Base-by-base conservation (phyloP, 2,888 invertebrate genomes). In the Troides helena region DNA sequence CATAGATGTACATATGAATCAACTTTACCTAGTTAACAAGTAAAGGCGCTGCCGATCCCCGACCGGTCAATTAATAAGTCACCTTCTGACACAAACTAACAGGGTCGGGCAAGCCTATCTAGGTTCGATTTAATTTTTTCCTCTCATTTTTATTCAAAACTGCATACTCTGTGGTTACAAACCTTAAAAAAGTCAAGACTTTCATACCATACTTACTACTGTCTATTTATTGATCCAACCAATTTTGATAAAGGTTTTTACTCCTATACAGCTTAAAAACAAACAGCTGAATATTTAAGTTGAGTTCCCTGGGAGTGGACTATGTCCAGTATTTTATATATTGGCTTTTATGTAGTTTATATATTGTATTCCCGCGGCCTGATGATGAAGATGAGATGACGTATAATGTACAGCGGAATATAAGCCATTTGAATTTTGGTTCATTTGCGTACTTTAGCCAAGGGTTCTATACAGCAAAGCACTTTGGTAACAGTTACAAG, bases 41-140 rank as follows among this genome's bases (percentile, higher is more conserved):
- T 64, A 67, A 66, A 67, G 70, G 70, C 67, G 63, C 58, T 67
- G 70, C 67, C 70, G 62, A 70, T 62, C 70, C 70, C 62, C 21
- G 23, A 68, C 70, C 43, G 43, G 67, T 70, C 67, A 56, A 70
- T 67, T 70, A 70, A 70, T 64, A 64, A 67, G n/a, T 50, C 46
- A 69, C 62, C 70, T 67, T 67, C 70, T 66, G 23, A 63, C 62
- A 30, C 57, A 62, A 68, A 39, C 60, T n/a, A 64, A 63, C 63
- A 56, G 56, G 67, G 67, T 56, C 58, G 17, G 59, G n/a, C 57
- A 6, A 43, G 43, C 57, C 6, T 17, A 70, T 70, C 58, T 63
- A 21, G 36, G 58, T 58, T 56, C 23, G n/a, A 50, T 62, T 57
- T 0, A 25, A 21, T 59, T 70, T 70, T 67, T 70, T 63, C 50